phyloP scores from a whole-genome alignment of 2,888 invertebrate genomes.

The Drosophila buzzatii region DNA sequence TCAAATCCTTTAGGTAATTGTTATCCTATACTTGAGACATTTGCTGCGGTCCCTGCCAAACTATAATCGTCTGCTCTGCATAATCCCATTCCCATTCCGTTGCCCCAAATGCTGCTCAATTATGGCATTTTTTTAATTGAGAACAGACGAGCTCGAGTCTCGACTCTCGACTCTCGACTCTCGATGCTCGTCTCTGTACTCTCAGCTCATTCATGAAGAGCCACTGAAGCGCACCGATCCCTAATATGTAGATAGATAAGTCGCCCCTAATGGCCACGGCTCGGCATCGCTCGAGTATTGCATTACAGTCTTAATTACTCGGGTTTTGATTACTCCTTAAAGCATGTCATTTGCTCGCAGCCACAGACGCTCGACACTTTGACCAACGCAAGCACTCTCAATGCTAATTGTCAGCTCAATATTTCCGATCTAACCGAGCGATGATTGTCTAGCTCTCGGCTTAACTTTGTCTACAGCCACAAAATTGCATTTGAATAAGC shows the following conservation, averaged over 20 bases:
- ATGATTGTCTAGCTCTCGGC: not conserved
- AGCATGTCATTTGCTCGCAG: conserved; percentile 44
- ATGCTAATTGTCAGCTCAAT: not conserved
- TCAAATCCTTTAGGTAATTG: conserved; percentile 77
- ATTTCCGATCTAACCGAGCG: not conserved
- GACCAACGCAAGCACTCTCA: not conserved
- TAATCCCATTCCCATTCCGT: conserved; percentile 42
- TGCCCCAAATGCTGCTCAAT: conserved; percentile 66
- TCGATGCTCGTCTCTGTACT: not conserved
- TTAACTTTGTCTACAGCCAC: not conserved
- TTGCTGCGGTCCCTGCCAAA: conserved; percentile 7
- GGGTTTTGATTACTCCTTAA: conserved; percentile 67
- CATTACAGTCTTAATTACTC: conserved; percentile 68
- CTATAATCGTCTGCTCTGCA: conserved; percentile 30
- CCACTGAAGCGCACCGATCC: conserved; percentile 53
- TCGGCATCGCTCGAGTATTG: conserved; percentile 55
- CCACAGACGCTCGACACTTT: conserved; percentile 13
- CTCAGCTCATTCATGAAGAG: conserved; percentile 52
- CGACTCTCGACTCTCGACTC: not conserved
- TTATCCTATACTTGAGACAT: conserved; percentile 63
- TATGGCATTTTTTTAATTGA: conserved; percentile 75
- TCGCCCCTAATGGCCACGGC: not conserved
- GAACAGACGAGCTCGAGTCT: conserved; percentile 29
- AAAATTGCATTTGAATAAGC: not conserved
- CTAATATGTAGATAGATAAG: conserved; percentile 4